A percentile compares a stretch with the other conserved stretches of the same genome.
Conservation (phyloP, 2,113 vertebrate species). For the Lepisosteus osseus region DNA sequence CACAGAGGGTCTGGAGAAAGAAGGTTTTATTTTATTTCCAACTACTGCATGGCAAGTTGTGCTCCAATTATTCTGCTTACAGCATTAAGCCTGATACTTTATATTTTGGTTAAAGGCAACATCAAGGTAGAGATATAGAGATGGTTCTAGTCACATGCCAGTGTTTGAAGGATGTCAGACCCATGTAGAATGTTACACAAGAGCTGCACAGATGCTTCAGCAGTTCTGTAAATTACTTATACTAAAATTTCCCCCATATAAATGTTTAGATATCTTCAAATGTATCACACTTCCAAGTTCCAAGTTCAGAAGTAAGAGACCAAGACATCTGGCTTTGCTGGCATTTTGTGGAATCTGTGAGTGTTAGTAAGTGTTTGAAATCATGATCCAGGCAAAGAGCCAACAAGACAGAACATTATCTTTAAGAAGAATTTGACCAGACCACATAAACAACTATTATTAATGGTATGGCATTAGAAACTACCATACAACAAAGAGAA, state of each 20-base stretch:
- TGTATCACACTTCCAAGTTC: conserved; percentile 36
- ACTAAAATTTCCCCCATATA: conserved; percentile 18
- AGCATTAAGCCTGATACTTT: no score
- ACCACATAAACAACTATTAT: conserved; percentile 26
- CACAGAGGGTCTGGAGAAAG: no score
- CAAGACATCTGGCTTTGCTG: conserved; percentile 25
- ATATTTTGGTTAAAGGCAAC: no score
- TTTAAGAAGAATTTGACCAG: conserved; percentile 6
- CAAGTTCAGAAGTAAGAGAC: conserved; percentile 35
- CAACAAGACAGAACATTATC: conserved; percentile 19
- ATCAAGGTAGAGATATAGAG: no score
- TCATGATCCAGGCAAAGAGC: conserved; percentile 15
- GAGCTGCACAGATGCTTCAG: not conserved
- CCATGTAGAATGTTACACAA: not conserved
- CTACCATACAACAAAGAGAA: conserved; percentile 8
- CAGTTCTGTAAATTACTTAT: not conserved
- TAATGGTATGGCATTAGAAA: conserved; percentile 17
- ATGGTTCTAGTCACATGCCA: no score
- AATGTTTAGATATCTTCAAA: conserved; percentile 46
- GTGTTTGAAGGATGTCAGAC: not conserved
- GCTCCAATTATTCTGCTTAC: no score
- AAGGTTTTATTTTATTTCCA: no score
- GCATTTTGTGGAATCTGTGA: conserved; percentile 19
- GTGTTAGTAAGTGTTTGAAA: conserved; percentile 18
- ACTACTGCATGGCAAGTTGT: not conserved